Evolutionary conservation across 1,140 invertebrate species (phyloP).

Genomic region (Heliconius melpomene): DNA sequence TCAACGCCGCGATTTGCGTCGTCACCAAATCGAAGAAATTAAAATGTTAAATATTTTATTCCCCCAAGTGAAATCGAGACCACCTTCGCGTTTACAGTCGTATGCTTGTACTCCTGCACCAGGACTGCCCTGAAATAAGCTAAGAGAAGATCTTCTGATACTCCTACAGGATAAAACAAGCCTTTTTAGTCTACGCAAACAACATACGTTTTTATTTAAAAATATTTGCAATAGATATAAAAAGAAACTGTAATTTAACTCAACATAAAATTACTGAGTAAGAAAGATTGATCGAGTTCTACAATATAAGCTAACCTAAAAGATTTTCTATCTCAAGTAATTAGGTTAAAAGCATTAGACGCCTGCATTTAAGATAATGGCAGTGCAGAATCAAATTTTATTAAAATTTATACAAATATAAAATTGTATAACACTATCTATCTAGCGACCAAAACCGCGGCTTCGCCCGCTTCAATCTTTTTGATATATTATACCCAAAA

Average conservation of each 20-base stretch:
- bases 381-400: not conserved
- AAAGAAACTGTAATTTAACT: not conserved
- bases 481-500: too few relatives aligned
- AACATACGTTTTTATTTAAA: not conserved
- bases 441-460: too few relatives aligned
- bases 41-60: too few relatives aligned
- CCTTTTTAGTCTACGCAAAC: not conserved
- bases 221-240: not conserved
- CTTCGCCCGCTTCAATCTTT: too few relatives aligned
- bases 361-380: slow-evolving; percentile 2
- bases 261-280: not conserved
- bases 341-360: slow-evolving; percentile 3
- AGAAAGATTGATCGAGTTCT: not conserved
- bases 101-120: too few relatives aligned
- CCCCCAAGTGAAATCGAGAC: too few relatives aligned
- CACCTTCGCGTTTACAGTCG: too few relatives aligned
- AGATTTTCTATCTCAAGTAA: not conserved
- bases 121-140: too few relatives aligned
- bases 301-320: not conserved
- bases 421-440: not conserved
- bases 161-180: too few relatives aligned
- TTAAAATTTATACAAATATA: not conserved
- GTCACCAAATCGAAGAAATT: too few relatives aligned
- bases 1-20: too few relatives aligned
- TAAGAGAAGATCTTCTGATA: too few relatives aligned